Percentiles rank a stretch among this genome's conserved stretches.
phyloP scores from a whole-genome alignment of 2,797 vertebrate genomes.

The Fundulus diaphanus region DNA sequence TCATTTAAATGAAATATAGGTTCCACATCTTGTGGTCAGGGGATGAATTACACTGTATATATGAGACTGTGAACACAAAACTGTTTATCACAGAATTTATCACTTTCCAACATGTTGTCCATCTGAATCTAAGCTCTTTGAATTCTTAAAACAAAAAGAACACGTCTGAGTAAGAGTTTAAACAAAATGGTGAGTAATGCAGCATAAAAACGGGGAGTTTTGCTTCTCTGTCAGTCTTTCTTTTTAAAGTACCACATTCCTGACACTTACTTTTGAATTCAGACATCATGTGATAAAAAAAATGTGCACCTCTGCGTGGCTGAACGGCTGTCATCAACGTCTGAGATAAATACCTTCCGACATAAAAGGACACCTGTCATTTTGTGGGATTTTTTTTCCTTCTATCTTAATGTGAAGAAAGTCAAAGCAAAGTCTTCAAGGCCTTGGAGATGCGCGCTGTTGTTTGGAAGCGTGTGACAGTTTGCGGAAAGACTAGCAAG shows the following conservation, averaged over 20 bases:
- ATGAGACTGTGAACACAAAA: not conserved
- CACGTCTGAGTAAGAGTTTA: not conserved
- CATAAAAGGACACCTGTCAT: constrained; percentile 20
- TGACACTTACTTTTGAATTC: constrained; percentile 19
- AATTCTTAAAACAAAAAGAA: not conserved
- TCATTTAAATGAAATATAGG: too few species aligned
- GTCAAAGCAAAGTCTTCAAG: constrained; percentile 6
- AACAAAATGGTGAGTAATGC: constrained; percentile 1
- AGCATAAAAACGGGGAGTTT: not conserved
- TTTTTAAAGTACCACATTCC: constrained; percentile 13
- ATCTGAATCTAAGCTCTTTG: not conserved
- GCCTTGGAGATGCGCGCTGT: not conserved
- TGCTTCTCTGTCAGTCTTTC: not conserved
- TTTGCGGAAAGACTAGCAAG: constrained; percentile 13
- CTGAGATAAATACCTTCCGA: constrained; percentile 22
- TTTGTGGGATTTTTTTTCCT: not conserved
- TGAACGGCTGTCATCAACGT: constrained; percentile 25
- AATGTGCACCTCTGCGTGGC: not conserved
- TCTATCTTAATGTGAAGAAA: not conserved
- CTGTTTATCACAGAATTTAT: not conserved
- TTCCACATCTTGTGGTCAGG: not conserved
- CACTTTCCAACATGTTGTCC: not conserved
- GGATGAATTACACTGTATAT: not conserved
- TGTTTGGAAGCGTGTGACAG: constrained; percentile 1
- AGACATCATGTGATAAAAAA: constrained; percentile 19